Percentiles rank a stretch among this genome's conserved stretches.
These are phyloP conservation scores for Coryphaenoides rupestris DNA, from an alignment of 2,113 vertebrate species.

Conservation along the genomic window DNA sequence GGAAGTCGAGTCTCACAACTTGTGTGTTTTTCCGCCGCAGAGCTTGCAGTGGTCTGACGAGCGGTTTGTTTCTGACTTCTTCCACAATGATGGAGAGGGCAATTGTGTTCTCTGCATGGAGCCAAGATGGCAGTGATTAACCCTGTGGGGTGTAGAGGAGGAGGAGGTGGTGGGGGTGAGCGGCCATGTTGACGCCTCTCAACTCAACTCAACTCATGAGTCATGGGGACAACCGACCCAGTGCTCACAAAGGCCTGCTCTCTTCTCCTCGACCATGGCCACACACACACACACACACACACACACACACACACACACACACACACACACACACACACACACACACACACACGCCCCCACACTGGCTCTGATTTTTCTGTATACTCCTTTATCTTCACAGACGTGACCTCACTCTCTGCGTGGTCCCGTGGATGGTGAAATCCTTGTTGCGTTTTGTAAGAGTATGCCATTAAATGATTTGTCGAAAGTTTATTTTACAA, in stretches of 20 bases:
- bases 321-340: background rate
- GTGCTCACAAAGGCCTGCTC: slow-evolving; percentile 58
- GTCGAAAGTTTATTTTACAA: slow-evolving; percentile 98
- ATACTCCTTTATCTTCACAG: too few species aligned
- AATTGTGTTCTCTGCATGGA: slow-evolving; percentile 51
- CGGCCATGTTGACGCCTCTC: slow-evolving; percentile 59
- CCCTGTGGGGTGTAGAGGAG: slow-evolving; percentile 34
- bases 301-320: slow-evolving; percentile 1
- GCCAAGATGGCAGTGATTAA: slow-evolving; percentile 66
- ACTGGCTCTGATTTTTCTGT: too few species aligned
- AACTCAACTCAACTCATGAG: slow-evolving; percentile 65
- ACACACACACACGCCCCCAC: too few species aligned
- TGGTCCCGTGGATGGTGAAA: slow-evolving; percentile 90
- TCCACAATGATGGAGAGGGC: slow-evolving; percentile 61
- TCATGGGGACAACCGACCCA: slow-evolving; percentile 68
- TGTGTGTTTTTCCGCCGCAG: slow-evolving; percentile 34
- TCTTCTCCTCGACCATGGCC: slow-evolving; percentile 55
- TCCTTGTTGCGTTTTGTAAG: slow-evolving; percentile 85
- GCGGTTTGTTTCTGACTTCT: slow-evolving; percentile 58
- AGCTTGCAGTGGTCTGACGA: slow-evolving; percentile 29
- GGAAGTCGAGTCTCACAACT: slow-evolving; percentile 21
- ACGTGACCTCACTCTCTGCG: too few species aligned
- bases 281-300: slow-evolving; percentile 21
- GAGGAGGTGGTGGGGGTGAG: slow-evolving; percentile 27
- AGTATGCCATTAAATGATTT: slow-evolving; percentile 96